These are phyloP conservation scores for Prionailurus viverrinus DNA, from an alignment of 2,113 vertebrate species.

Conservation along the genomic window DNA sequence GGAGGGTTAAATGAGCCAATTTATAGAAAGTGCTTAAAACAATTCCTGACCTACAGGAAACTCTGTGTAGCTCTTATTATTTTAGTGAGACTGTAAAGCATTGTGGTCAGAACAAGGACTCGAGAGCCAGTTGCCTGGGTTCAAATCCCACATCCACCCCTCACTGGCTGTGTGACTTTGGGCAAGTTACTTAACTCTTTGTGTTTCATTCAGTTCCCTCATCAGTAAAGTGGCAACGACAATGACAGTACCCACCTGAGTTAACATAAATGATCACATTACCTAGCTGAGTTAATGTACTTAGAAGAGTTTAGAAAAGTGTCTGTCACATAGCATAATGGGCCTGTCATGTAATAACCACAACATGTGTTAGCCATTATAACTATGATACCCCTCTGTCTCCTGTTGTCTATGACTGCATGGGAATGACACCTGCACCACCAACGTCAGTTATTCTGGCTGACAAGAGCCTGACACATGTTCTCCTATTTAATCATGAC, in stretches of 20 bases:
- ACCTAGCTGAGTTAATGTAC: not conserved
- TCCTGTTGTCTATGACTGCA: not conserved
- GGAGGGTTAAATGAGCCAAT: not conserved
- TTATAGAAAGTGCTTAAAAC: not conserved
- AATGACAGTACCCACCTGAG: not conserved
- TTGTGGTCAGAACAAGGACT: not conserved
- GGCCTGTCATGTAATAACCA: not conserved
- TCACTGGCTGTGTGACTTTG: not conserved
- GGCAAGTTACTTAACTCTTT: not conserved
- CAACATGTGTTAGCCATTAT: no score
- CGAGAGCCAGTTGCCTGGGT: not conserved
- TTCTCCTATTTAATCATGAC: not conserved
- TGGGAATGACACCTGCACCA: no score
- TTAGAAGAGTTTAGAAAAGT: not conserved
- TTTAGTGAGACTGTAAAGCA: not conserved
- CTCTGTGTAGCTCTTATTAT: not conserved
- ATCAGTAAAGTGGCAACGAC: not conserved
- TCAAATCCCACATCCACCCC: not conserved
- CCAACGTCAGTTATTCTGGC: not conserved
- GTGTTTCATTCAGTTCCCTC: no score
- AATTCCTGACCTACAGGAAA: not conserved
- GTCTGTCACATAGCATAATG: rapidly evolving
- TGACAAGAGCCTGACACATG: not conserved
- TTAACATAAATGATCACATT: not conserved
- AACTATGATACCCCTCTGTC: not conserved